Evolutionary conservation across 2,113 vertebrate species (phyloP).

Genomic region (Bungarus multicinctus): DNA sequence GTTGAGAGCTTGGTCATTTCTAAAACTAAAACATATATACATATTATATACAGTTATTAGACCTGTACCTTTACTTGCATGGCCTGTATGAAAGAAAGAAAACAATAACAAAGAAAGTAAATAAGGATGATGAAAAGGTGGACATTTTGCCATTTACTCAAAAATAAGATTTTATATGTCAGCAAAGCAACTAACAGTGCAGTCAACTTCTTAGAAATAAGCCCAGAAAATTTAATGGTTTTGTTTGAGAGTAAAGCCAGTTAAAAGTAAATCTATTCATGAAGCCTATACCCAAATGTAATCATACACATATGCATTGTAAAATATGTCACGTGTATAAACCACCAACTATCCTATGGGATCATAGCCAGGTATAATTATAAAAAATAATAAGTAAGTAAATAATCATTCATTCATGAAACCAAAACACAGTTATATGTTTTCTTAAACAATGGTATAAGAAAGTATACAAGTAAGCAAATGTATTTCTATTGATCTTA

Average conservation of each 20-base stretch:
- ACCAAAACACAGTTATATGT: conserved; percentile 5
- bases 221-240: not conserved
- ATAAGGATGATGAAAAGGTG: conserved; percentile 65
- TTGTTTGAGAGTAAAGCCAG: not conserved
- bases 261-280: not conserved
- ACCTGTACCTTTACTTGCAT: conserved; percentile 90
- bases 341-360: not conserved
- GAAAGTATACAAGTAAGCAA: not conserved
- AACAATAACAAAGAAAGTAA: conserved; percentile 72
- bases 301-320: not conserved
- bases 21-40: conserved; percentile 74
- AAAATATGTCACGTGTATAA: not conserved
- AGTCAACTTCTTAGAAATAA: not conserved
- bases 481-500: conserved; percentile 18
- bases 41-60: conserved; percentile 83
- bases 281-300: not conserved
- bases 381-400: not conserved
- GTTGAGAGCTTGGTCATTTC: conserved; percentile 66
- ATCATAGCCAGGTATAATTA: not conserved
- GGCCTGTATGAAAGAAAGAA: conserved; percentile 81
- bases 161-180: conserved; percentile 45
- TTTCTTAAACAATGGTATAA: not conserved
- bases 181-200: conserved; percentile 11
- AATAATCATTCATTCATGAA: not conserved
- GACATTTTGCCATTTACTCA: conserved; percentile 45